Evolutionary conservation across 2,113 vertebrate species (phyloP), one percentile per base, ranked within the genome.

Genomic region (Larimichthys crocea): DNA sequence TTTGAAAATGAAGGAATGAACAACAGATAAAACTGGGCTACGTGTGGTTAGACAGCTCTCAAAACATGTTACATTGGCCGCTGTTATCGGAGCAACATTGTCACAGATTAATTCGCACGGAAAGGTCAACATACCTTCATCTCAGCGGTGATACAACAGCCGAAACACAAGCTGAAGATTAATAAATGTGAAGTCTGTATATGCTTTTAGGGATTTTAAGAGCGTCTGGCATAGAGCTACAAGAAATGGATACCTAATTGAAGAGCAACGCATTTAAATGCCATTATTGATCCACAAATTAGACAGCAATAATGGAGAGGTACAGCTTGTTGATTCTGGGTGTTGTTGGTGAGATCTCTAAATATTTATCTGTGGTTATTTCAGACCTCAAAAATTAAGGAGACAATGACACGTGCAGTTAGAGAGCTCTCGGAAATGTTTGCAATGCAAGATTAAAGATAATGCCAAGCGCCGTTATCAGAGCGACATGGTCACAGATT

Each of bases 221-320:
- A 46, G 8, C 15, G 20, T 12, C 14, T 48, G 26, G 20, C 24
- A 35, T 22, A 7, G 14, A 24, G 40, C 22, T 63, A 53, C 22
- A 46, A 17, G 22, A 63, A 15, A 63, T 0, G 11, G 0, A 68
- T 20, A 12, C 7, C 1, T 61, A 20, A 52, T 10, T 72, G 63
- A 50, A 42, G 48, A 17, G 35, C 3, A 53, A 46, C 24, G 73
- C 19, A 48, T 56, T 68, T 26, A 26, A 50, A 10, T 29, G 16
- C 29, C n/a, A 35, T 20, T 35, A 62, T 59, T 62, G 70, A 74
- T 75, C 22, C 50, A 52, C 40, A 72, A 6, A 80, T 56, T 17
- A 26, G 9, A 67, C 35, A 35, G 64, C 17, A 40, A 65, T 20
- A 44, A 40, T 62, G 53, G 31, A 24, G 31, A 24, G 22, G 40